Conservation (phyloP, 64 coral and sea anemone genomes). For the Platygyra sinensis region DNA sequence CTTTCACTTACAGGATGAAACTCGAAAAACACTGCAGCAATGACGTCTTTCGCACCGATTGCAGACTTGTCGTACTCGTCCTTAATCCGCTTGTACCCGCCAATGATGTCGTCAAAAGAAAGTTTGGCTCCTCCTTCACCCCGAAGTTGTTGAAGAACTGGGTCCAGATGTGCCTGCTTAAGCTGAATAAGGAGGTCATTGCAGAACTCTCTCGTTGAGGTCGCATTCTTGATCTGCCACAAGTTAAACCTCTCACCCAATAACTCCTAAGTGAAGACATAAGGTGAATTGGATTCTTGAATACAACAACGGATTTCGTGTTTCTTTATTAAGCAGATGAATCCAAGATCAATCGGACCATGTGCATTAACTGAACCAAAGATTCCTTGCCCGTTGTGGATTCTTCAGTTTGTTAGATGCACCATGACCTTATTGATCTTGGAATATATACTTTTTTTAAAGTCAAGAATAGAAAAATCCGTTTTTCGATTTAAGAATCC, state of each 20-base stretch:
- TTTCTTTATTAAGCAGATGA: too few species aligned
- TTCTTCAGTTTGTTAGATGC: too few species aligned
- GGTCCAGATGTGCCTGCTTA: background rate
- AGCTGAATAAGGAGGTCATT: background rate
- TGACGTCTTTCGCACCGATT: slow-evolving; percentile 41
- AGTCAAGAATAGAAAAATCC: background rate
- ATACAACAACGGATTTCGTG: too few species aligned
- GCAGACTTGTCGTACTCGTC: slow-evolving; percentile 2
- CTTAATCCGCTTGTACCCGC: slow-evolving; percentile 5
- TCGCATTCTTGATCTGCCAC: slow-evolving; percentile 13
- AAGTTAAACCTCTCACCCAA: background rate
- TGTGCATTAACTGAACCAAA: too few species aligned
- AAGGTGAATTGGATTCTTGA: too few species aligned
- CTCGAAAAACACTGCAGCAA: slow-evolving; percentile 46
- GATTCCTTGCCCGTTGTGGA: too few species aligned
- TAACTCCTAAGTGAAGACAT: too few species aligned
- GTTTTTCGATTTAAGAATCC: too few species aligned
- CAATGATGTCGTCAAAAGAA: slow-evolving; percentile 48
- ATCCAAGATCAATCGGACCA: too few species aligned
- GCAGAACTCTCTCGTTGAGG: background rate
- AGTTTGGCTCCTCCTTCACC: slow-evolving; percentile 1
- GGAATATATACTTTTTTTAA: too few species aligned
- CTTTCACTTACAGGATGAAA: slow-evolving; percentile 49
- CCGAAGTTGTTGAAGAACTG: background rate
- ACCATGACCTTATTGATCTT: too few species aligned